Conservation (phyloP, 2,888 invertebrate genomes). For the Meghimatium bilineatum region DNA sequence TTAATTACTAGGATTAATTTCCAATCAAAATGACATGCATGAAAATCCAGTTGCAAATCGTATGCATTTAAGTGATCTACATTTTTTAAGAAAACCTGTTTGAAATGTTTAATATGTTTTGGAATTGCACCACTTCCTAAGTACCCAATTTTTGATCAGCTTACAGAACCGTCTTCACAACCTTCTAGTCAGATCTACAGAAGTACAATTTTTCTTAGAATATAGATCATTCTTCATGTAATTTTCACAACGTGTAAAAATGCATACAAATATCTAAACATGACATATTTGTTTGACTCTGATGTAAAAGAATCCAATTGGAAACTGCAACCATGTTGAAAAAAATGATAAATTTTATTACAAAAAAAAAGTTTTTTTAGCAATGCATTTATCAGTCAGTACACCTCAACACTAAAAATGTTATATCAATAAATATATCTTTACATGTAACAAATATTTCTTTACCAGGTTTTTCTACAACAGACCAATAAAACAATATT, state of each 20-base stretch:
- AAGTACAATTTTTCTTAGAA: no score
- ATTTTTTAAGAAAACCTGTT: no score
- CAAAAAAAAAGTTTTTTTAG: not conserved
- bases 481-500: slow-evolving; percentile 16
- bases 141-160: no score
- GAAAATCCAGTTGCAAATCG: no score
- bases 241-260: not conserved
- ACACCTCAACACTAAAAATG: not conserved
- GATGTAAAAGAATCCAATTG: not conserved
- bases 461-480: slow-evolving; percentile 9
- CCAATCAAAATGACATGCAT: no score
- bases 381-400: slow-evolving; percentile 8
- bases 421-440: slow-evolving; percentile 22
- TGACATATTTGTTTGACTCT: not conserved
- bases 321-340: not conserved
- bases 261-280: not conserved
- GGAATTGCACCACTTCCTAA: no score
- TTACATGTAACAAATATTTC: slow-evolving; percentile 21
- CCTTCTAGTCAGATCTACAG: no score
- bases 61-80: no score
- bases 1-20: no score
- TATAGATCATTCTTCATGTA: no score
- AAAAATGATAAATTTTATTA: not conserved
- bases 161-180: no score
- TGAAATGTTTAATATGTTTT: no score